Base-by-base conservation (phyloP, 1,140 invertebrate species). In the Drosophila parvula region DNA sequence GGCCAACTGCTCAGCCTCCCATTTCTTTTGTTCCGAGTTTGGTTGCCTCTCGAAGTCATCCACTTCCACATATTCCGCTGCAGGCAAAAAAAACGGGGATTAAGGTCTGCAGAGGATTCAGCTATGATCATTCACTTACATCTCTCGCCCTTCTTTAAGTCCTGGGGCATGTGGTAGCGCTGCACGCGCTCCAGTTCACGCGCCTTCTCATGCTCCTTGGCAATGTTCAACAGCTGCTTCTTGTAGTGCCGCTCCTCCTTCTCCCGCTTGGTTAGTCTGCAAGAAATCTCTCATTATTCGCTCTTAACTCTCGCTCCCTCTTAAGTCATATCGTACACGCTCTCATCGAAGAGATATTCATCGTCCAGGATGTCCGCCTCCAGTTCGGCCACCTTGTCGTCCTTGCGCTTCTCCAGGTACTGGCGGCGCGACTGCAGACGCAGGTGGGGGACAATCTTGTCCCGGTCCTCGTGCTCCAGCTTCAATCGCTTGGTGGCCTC, bases 1-100 rank as follows among this genome's bases (percentile, higher is more conserved):
- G 27, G 96, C 95, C 93, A 99, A 96, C 93, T 99, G 97, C 92
- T 99, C 98, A 63, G 99, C 97, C 93, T 99, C 99, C 99, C 98
- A 99, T 94, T 98, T 98, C 71, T 95, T 95, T 92, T 99, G 98
- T 91, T 99, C 99, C 7, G 97, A 98, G 92, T 98, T 96, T 2
- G 97, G 96, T 38, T 96, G 94, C 88, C 95, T 95, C 92, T 98
- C 97, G 84, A 94, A 94, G 70, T 96, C 96, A 93, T 98, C 97
- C 32, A 97, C 96, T 92, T 99, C 98, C 56, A 96, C 93, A 92
- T 98, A 98, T 67, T 96, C 93, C 71, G 69, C 60, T 81, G 14
- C 1, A n/a, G 2, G 32, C 0, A n/a, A 14, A 7, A 18, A 53
- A 41, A 32, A 28, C 28, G 1, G 1, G 9, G 4, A 22, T 27